Conservation (phyloP, 2,797 vertebrate species). For the Nothura maculosa region DNA sequence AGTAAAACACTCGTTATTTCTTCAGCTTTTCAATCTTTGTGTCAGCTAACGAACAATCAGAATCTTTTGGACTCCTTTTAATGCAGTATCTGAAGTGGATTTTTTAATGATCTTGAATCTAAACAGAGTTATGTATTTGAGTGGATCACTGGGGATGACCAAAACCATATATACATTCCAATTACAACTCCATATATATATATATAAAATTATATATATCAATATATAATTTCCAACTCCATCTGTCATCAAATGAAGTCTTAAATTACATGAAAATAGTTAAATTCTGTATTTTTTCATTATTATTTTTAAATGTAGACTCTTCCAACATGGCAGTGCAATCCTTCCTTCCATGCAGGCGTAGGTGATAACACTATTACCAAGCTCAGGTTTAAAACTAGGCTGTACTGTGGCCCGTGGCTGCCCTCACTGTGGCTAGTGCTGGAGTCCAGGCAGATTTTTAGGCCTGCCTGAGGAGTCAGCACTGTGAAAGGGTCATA, state of each 20-base stretch:
- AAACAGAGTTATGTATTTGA: conserved; percentile 6
- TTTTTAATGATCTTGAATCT: background rate
- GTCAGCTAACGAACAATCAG: conserved; percentile 1
- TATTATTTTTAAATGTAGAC: background rate
- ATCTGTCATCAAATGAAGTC: background rate
- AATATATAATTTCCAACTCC: background rate
- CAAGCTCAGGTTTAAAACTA: background rate
- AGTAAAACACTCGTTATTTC: conserved; percentile 3
- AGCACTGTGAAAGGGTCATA: background rate
- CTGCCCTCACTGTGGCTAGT: accelerated
- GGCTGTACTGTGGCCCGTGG: background rate
- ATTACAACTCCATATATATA: background rate
- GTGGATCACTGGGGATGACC: conserved; percentile 57
- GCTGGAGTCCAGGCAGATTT: background rate
- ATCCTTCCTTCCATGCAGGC: background rate
- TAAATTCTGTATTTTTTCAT: background rate
- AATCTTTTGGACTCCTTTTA: conserved; percentile 36
- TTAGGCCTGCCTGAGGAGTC: background rate
- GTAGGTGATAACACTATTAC: background rate
- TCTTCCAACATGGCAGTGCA: background rate
- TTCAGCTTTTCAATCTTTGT: background rate
- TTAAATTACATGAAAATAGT: background rate
- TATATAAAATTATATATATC: too few species aligned
- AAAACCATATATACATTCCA: conserved; percentile 18
- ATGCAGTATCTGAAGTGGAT: background rate